phyloP scores from a whole-genome alignment of 2,113 vertebrate genomes.

The Tachysurus fulvidraco region DNA sequence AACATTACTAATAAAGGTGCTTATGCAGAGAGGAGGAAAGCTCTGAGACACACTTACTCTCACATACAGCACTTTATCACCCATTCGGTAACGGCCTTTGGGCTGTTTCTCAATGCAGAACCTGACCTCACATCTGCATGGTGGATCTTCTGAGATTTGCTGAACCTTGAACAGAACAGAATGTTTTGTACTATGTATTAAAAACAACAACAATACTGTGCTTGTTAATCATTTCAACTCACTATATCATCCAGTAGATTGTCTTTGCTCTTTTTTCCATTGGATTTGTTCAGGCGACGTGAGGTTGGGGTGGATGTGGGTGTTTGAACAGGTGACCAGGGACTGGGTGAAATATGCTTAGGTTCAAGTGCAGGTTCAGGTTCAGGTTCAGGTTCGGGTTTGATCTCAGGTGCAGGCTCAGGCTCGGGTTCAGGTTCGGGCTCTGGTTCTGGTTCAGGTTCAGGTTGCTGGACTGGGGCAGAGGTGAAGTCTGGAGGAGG shows the following conservation, averaged over 20 bases:
- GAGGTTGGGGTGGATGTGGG: constrained; percentile 40
- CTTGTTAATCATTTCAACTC: constrained; percentile 56
- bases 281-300: constrained; percentile 72
- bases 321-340: constrained; percentile 47
- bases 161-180: constrained; percentile 77
- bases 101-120: constrained; percentile 94
- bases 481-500: constrained; percentile 47
- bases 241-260: constrained; percentile 90
- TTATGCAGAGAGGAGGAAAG: background rate
- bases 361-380: constrained; percentile 15
- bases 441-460: constrained; percentile 26
- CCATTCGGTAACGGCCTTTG: constrained; percentile 92
- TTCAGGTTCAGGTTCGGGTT: constrained; percentile 26
- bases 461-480: constrained; percentile 7
- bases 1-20: background rate
- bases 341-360: constrained; percentile 33
- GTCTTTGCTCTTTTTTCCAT: constrained; percentile 78
- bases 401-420: constrained; percentile 17
- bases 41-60: constrained; percentile 76
- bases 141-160: constrained; percentile 88
- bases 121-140: constrained; percentile 87
- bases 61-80: constrained; percentile 96
- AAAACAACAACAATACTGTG: background rate
- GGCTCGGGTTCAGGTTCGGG: constrained; percentile 27
- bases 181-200: background rate